Evolutionary conservation across 2,888 invertebrate genomes (phyloP).

Genomic region (Anaspis maculata): DNA sequence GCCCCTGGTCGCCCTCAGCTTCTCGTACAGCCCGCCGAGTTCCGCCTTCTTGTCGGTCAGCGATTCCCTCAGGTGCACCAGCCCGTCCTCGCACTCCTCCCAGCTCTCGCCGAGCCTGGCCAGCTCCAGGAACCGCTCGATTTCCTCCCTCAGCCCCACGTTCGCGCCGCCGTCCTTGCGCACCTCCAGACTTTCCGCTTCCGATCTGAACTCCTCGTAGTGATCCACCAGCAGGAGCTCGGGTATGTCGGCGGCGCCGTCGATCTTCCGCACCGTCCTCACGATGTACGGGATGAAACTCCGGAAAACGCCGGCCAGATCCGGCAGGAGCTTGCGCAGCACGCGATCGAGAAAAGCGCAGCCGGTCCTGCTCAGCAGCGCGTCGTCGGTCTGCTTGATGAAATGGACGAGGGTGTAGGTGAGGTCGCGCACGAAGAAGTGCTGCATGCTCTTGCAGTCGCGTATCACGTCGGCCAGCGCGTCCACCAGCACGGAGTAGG

Average conservation of each 20-base stretch:
- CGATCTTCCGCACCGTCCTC: conserved; percentile 41
- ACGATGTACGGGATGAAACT: conserved; percentile 47
- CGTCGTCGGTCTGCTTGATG: conserved; percentile 39
- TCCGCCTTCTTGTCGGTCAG: conserved; percentile 48
- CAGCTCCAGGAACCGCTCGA: conserved; percentile 45
- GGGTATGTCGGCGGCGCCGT: conserved; percentile 38
- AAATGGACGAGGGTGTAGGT: conserved; percentile 48
- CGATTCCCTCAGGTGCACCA: conserved; percentile 47
- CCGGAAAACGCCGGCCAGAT: conserved; percentile 40
- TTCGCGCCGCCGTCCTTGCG: conserved; percentile 31
- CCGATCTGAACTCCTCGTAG: conserved; percentile 22
- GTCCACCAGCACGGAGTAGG: conserved; percentile 47
- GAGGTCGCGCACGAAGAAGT: conserved; percentile 50
- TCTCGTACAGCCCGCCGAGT: conserved; percentile 46
- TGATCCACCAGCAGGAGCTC: conserved; percentile 49
- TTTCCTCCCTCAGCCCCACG: conserved; percentile 39
- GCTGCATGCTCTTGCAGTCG: conserved; percentile 41
- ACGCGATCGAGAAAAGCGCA: conserved; percentile 43
- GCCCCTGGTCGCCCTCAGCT: conserved; percentile 46
- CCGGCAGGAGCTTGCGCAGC: conserved; percentile 41
- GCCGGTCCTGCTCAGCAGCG: conserved; percentile 29
- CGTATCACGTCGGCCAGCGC: conserved; percentile 39
- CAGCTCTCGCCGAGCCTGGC: conserved; percentile 30
- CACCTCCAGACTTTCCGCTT: conserved; percentile 4
- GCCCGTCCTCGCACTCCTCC: conserved; percentile 44